phyloP scores from a whole-genome alignment of 2,888 invertebrate species.

The Drosophila lutescens region DNA sequence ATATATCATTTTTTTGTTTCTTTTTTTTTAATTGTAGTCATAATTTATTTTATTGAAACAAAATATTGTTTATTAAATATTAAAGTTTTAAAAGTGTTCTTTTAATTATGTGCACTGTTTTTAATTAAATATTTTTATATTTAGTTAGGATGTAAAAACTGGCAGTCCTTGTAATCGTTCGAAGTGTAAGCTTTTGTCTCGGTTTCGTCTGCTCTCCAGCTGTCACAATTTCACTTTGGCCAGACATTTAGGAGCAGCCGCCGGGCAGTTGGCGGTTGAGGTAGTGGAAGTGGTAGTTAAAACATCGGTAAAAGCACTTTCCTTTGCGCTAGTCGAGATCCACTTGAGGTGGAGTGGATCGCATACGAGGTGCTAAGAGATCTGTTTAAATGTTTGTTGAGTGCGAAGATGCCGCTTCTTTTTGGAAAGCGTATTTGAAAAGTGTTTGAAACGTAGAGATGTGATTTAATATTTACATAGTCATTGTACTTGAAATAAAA shows the following conservation, averaged over 20 bases:
- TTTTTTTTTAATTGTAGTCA: too few relatives aligned
- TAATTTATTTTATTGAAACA: too few relatives aligned
- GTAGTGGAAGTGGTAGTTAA: conserved; percentile 32
- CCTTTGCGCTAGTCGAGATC: conserved; percentile 31
- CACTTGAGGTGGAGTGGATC: conserved; percentile 21
- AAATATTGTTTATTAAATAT: too few relatives aligned
- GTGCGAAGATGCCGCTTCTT: not conserved
- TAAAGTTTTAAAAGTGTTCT: too few relatives aligned
- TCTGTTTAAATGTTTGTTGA: not conserved
- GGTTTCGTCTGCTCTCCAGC: conserved; percentile 56
- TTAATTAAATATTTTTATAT: too few relatives aligned
- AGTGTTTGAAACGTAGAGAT: not conserved
- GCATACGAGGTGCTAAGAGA: conserved; percentile 38
- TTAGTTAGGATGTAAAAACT: too few relatives aligned
- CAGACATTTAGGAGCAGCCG: conserved; percentile 44
- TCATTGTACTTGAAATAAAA: conserved; percentile 2
- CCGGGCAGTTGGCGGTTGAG: conserved; percentile 4
- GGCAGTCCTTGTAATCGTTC: not conserved
- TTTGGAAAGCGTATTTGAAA: conserved; percentile 11
- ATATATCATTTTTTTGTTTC: too few relatives aligned
- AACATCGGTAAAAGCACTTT: conserved; percentile 59
- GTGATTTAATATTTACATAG: not conserved
- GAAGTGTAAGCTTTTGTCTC: conserved; percentile 18
- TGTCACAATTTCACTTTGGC: conserved; percentile 67
- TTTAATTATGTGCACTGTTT: too few relatives aligned